Base-by-base conservation (phyloP, 2,797 vertebrate species). In the Sorex maritimensis region DNA sequence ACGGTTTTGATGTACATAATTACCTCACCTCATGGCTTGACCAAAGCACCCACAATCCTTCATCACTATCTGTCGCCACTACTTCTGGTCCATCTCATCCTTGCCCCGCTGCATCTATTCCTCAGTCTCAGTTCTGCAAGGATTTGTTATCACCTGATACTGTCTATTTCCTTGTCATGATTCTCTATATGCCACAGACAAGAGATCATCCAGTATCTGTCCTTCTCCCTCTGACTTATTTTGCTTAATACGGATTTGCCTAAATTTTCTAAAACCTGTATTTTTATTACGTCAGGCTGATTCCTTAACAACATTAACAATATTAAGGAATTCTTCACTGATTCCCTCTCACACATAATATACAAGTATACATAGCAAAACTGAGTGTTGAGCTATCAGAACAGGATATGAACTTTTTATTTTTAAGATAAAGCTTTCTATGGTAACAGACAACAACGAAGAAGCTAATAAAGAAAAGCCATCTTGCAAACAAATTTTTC, bases 351-450 rank as follows among this genome's bases (percentile, higher is more conserved):
- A 85, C 52, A 83, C 4, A 82, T 34, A 9, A 78, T 65, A 87
- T n/a, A 79, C 5, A 91, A 93, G 79, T 82, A 88, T 52, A 81
- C 63, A 82, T 19, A 9, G 61, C 24, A 58, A 78, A 78, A 82
- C 3, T 85, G 74, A 86, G 61, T 46, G 26, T 55, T 30, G n/a
- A 89, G 23, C 86, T 68, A 78, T 0, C 61, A 28, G 73, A 94
- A 21, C 93, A 23, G 17, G 44, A 44, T 34, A 90, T 74, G n/a
- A 89, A 82, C 21, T 92, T 95, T 82, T 44, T 65, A 55, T 74
- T 95, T 77, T 91, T 26, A 95, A 92, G 80, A 83, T 75, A 72
- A 92, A 79, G 15, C 4, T 30, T n/a, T 85, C 55, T 68, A 8
- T 21, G 61, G n/a, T 61, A n/a, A 69, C 10, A 89, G 26, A n/a